A percentile compares a stretch with the other conserved stretches of the same genome.
Conservation (phyloP, 2,888 invertebrate genomes). For the Drosophila anceps region DNA sequence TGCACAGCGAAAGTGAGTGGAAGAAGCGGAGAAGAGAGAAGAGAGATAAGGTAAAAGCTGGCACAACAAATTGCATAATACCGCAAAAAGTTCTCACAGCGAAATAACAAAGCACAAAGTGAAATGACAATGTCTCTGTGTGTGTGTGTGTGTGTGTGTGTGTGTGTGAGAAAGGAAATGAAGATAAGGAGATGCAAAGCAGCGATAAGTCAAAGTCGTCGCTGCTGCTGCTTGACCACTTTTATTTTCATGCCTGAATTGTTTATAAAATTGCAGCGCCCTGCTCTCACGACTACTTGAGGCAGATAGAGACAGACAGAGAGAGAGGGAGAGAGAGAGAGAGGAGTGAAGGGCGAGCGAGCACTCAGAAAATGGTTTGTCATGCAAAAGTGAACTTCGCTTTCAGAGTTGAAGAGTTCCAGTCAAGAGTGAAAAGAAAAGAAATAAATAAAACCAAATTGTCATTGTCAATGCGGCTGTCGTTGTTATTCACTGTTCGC, state of each 20-base stretch:
- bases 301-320: neutral
- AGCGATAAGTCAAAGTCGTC: conserved; percentile 46
- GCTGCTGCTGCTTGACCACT: conserved; percentile 66
- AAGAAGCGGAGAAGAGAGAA: neutral
- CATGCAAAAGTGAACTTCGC: conserved; percentile 77
- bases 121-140: conserved; percentile 26
- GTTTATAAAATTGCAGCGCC: conserved; percentile 64
- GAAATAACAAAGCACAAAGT: conserved; percentile 26
- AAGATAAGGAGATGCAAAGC: conserved; percentile 55
- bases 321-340: neutral
- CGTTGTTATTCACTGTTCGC: conserved; percentile 14
- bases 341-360: neutral
- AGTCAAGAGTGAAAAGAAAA: conserved; percentile 69
- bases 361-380: conserved; percentile 71
- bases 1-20: conserved; percentile 39
- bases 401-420: conserved; percentile 54
- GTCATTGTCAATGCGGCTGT: conserved; percentile 50
- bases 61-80: conserved; percentile 48
- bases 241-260: conserved; percentile 81
- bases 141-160: neutral
- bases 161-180: conserved; percentile 38
- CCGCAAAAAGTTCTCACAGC: conserved; percentile 50
- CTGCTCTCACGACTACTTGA: conserved; percentile 22
- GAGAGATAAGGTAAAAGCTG: conserved; percentile 16
- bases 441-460: conserved; percentile 59